Conservation (phyloP, 2,888 invertebrate genomes). For the Coelinius sp. region DNA sequence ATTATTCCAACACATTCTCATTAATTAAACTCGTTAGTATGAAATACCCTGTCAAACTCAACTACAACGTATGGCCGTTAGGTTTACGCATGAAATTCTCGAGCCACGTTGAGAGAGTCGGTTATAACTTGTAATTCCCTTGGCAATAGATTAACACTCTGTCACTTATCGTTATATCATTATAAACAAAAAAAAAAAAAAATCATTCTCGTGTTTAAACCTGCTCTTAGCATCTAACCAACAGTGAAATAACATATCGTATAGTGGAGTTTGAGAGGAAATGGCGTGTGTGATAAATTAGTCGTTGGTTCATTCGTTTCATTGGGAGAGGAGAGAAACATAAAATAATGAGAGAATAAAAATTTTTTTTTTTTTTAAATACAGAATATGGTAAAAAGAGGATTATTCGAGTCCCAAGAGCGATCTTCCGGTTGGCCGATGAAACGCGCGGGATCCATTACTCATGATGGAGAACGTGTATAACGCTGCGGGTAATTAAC, state of each 20-base stretch:
- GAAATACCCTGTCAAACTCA: not conserved
- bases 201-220: slow-evolving; percentile 18
- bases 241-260: not conserved
- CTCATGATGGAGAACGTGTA: slow-evolving; percentile 42
- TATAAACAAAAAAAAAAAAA: no score
- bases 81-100: slow-evolving; percentile 2
- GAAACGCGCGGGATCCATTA: slow-evolving; percentile 49
- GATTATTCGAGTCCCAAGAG: slow-evolving; percentile 38
- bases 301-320: slow-evolving; percentile 34
- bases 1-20: slow-evolving; percentile 6
- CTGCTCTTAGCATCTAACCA: slow-evolving; percentile 7
- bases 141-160: slow-evolving; percentile 29
- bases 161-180: slow-evolving; percentile 32
- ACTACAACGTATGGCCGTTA: slow-evolving; percentile 12
- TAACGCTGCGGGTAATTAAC: slow-evolving; percentile 48
- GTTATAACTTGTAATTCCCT: slow-evolving; percentile 10
- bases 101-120: not conserved
- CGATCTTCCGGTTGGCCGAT: slow-evolving; percentile 44
- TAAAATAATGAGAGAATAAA: not conserved
- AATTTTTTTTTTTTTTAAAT: no score
- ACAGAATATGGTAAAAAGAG: slow-evolving; percentile 18
- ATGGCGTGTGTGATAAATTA: slow-evolving; percentile 32
- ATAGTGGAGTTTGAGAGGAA: not conserved
- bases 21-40: slow-evolving; percentile 15
- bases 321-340: slow-evolving; percentile 9